Conservation (phyloP, 1,140 invertebrate genomes). For the Drosophila watanabei region DNA sequence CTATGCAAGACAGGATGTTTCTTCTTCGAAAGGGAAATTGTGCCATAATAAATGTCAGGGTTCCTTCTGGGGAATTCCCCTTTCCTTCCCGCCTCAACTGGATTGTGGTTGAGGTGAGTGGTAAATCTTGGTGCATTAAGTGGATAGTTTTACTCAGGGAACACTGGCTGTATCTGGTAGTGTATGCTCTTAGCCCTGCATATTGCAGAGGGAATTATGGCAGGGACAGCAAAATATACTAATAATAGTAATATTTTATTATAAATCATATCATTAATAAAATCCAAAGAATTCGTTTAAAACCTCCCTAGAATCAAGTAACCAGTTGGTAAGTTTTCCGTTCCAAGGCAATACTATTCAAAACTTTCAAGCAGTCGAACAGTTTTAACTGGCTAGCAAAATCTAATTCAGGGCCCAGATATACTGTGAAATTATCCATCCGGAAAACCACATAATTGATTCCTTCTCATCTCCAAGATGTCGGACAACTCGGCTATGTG, state of each 20-base stretch:
- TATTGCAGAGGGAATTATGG: neutral
- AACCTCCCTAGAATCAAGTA: neutral
- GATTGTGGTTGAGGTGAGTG: slow-evolving; percentile 11
- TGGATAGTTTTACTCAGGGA: slow-evolving; percentile 8
- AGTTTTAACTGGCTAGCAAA: neutral
- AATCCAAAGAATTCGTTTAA: too few species aligned
- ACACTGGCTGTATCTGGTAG: neutral
- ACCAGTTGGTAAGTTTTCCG: neutral
- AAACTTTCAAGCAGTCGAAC: neutral
- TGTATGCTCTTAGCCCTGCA: neutral
- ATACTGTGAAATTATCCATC: neutral
- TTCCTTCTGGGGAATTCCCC: slow-evolving; percentile 25
- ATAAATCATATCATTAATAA: neutral
- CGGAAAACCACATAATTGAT: neutral
- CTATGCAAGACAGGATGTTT: slow-evolving; percentile 38
- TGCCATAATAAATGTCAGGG: slow-evolving; percentile 66
- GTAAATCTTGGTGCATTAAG: slow-evolving; percentile 12
- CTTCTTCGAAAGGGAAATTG: slow-evolving; percentile 26
- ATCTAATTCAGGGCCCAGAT: neutral
- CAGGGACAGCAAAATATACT: too few species aligned
- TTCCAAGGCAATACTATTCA: neutral
- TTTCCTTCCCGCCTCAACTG: neutral
- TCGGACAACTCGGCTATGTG: slow-evolving; percentile 54
- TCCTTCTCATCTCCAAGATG: slow-evolving; percentile 19
- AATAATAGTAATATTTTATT: too few species aligned